Percentiles rank a stretch among this genome's conserved stretches.
Conservation (phyloP, 2,797 vertebrate species). For the Babyrousa celebensis region DNA sequence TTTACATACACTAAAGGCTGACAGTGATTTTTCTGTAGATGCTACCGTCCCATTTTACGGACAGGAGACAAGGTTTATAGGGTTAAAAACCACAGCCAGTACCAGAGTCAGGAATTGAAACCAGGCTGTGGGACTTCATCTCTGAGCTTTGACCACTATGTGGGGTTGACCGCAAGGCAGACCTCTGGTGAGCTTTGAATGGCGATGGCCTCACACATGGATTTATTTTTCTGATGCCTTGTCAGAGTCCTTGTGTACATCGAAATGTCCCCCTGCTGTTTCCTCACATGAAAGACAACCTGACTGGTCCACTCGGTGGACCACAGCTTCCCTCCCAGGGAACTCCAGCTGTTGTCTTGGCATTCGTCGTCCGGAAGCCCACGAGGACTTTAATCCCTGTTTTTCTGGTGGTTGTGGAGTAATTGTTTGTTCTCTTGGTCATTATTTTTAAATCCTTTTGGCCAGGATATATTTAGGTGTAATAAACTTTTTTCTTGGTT, state of each 20-base stretch:
- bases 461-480: background rate
- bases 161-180: no score
- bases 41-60: background rate
- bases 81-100: background rate
- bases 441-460: background rate
- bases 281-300: background rate
- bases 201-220: background rate
- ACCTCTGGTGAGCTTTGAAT: background rate
- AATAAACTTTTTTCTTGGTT: background rate
- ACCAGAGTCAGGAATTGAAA: background rate
- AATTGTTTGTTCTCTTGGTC: background rate
- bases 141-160: background rate
- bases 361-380: background rate
- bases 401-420: background rate
- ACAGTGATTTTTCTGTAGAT: background rate
- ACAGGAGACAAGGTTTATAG: background rate
- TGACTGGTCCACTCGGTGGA: background rate
- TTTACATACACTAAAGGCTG: background rate
- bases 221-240: background rate
- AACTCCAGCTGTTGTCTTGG: background rate
- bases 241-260: background rate
- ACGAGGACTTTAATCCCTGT: background rate
- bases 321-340: background rate
- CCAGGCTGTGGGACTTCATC: background rate
- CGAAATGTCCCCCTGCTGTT: background rate